Evolutionary conservation across 2,888 invertebrate species (phyloP).

Genomic region (Cataglyphis livida): DNA sequence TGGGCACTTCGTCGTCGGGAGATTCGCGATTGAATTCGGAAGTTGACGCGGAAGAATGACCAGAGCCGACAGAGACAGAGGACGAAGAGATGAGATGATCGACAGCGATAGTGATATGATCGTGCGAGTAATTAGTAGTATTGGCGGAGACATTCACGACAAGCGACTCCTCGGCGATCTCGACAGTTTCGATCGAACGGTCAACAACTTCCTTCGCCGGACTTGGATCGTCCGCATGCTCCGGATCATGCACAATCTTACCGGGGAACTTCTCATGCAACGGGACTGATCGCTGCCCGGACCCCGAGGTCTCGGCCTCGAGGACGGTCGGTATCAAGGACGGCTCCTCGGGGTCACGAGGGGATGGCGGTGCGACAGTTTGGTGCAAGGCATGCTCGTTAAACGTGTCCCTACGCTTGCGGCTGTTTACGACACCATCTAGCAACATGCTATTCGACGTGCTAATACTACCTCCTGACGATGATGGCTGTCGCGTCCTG

Average conservation of each 20-base stretch:
- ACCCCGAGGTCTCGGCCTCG: constrained; percentile 39
- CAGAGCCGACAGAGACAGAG: constrained; percentile 59
- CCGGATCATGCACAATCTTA: constrained; percentile 75
- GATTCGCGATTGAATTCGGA: constrained; percentile 36
- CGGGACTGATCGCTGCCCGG: constrained; percentile 47
- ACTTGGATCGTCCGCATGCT: constrained; percentile 60
- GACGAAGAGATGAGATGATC: constrained; percentile 56
- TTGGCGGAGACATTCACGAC: constrained; percentile 59
- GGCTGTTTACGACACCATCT: constrained; percentile 84
- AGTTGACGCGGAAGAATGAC: constrained; percentile 33
- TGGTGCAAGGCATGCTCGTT: constrained; percentile 87
- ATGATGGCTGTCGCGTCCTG: constrained; percentile 83
- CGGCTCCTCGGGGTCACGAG: constrained; percentile 51
- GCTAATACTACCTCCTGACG: constrained; percentile 86
- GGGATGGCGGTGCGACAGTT: constrained; percentile 76
- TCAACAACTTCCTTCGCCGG: constrained; percentile 34
- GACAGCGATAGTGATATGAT: constrained; percentile 57
- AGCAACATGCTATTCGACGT: constrained; percentile 79
- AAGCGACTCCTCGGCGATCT: constrained; percentile 37
- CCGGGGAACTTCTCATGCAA: constrained; percentile 74
- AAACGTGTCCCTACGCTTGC: constrained; percentile 90
- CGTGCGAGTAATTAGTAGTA: constrained; percentile 66
- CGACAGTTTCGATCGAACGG: constrained; percentile 12
- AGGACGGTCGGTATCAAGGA: constrained; percentile 37
- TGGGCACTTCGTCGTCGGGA: constrained; percentile 18